These are phyloP conservation scores for Abrostola triplasia DNA, from an alignment of 2,888 invertebrate genomes.

Conservation along the genomic window DNA sequence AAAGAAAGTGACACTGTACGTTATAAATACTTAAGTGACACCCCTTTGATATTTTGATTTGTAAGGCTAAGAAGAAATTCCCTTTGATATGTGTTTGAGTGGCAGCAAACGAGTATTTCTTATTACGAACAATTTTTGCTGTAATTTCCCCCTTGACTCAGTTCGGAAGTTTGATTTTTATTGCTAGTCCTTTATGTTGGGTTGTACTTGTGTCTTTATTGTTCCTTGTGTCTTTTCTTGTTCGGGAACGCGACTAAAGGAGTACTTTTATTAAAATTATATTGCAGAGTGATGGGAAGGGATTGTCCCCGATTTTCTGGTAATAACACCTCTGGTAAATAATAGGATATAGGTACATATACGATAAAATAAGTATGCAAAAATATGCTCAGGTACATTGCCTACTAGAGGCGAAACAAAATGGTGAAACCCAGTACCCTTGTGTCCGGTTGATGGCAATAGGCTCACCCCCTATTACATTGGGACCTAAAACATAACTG, in stretches of 20 bases:
- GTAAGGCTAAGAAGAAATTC: conserved; percentile 58
- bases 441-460: no score
- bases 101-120: conserved; percentile 32
- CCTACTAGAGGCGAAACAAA: no score
- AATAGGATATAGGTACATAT: no score
- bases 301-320: no score
- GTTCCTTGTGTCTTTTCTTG: background rate
- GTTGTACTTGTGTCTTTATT: conserved; percentile 3
- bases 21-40: conserved; percentile 75
- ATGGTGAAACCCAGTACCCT: no score
- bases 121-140: conserved; percentile 23
- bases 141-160: conserved; percentile 31
- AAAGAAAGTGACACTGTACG: conserved; percentile 68
- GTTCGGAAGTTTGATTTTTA: conserved; percentile 10
- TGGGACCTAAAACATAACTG: no score
- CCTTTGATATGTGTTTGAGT: conserved; percentile 54
- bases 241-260: background rate
- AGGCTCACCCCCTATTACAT: no score
- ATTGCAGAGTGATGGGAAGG: no score
- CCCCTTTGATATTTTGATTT: conserved; percentile 77
- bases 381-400: no score
- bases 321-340: no score
- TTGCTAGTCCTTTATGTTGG: background rate
- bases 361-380: no score
- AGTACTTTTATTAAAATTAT: background rate